Percentiles rank a stretch among this genome's conserved stretches.
These are phyloP conservation scores for Agriopis aurantiaria DNA, from an alignment of 2,888 invertebrate species.

Conservation along the genomic window DNA sequence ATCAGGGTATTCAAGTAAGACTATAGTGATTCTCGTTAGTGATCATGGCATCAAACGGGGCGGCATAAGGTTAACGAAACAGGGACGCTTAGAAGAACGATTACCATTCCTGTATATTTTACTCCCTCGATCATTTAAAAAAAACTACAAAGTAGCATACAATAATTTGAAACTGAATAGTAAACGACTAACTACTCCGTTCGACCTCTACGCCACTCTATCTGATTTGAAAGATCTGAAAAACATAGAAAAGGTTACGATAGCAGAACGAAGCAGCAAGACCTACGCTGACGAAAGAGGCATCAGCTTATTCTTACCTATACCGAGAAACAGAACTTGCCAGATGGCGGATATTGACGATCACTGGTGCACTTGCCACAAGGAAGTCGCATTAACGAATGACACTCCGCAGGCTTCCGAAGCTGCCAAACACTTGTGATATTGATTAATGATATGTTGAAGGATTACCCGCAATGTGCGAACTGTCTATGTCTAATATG, in stretches of 20 bases:
- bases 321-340: conserved; percentile 92
- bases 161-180: conserved; percentile 89
- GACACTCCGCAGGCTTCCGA: conserved; percentile 84
- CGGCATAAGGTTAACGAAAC: conserved; percentile 92
- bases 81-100: conserved; percentile 95
- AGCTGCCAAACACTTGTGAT: conserved; percentile 88
- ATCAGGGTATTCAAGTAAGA: conserved; percentile 87
- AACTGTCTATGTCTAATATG: conserved; percentile 87
- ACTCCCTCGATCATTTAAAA: conserved; percentile 90
- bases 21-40: conserved; percentile 91
- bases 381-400: conserved; percentile 84
- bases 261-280: conserved; percentile 64
- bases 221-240: conserved; percentile 88
- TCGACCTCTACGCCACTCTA: conserved; percentile 93
- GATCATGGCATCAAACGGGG: conserved; percentile 97
- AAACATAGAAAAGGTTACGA: conserved; percentile 70
- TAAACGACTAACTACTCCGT: conserved; percentile 91
- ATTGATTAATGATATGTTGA: conserved; percentile 88
- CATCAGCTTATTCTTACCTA: conserved; percentile 91
- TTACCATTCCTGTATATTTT: conserved; percentile 92
- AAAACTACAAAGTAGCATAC: conserved; percentile 87
- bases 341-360: conserved; percentile 91
- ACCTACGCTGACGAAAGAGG: conserved; percentile 81
- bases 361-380: conserved; percentile 96
- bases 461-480: conserved; percentile 88